These are phyloP conservation scores for Denticeps clupeoides DNA, from an alignment of 2,797 vertebrate genomes.

Conservation along the genomic window DNA sequence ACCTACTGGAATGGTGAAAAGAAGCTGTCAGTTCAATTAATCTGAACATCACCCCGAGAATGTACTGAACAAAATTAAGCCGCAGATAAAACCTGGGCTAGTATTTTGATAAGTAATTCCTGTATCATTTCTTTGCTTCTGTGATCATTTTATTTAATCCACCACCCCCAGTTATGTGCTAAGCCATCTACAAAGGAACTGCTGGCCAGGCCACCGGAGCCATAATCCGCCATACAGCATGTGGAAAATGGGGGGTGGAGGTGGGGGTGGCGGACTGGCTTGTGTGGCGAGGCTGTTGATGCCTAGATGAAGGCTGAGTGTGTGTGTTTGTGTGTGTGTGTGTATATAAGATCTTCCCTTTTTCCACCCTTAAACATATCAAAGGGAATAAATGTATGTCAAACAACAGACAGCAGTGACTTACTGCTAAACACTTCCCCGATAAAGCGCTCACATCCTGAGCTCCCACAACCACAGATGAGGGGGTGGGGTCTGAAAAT, in stretches of 20 bases:
- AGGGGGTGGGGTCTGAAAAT: conserved; percentile 35
- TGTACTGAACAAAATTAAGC: conserved; percentile 99
- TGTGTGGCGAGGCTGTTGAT: conserved; percentile 13
- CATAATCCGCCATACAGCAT: conserved; percentile 77
- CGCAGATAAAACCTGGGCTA: conserved; percentile 93
- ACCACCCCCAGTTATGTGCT: conserved; percentile 84
- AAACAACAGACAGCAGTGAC: conserved; percentile 51
- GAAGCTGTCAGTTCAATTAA: conserved; percentile 99
- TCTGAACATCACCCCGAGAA: conserved; percentile 99
- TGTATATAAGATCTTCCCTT: conserved; percentile 28
- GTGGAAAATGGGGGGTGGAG: conserved; percentile 56
- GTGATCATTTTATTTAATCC: conserved; percentile 99
- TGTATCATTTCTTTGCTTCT: conserved; percentile 99
- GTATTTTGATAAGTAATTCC: conserved; percentile 99
- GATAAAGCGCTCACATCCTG: conserved; percentile 53
- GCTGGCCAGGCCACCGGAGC: conserved; percentile 69
- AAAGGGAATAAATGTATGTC: conserved; percentile 62
- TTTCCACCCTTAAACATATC: conserved; percentile 61
- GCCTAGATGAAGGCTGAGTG: conserved; percentile 34
- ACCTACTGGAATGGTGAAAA: conserved; percentile 98
- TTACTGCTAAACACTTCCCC: conserved; percentile 43
- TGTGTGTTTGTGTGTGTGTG: conserved; percentile 25
- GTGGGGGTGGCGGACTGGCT: conserved; percentile 45
- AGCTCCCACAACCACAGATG: conserved; percentile 36
- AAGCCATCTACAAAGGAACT: conserved; percentile 91